A percentile compares a stretch with the other conserved stretches of the same genome.
These are phyloP conservation scores for Drosophila histrio DNA, from an alignment of 2,888 invertebrate genomes.

Conservation along the genomic window DNA sequence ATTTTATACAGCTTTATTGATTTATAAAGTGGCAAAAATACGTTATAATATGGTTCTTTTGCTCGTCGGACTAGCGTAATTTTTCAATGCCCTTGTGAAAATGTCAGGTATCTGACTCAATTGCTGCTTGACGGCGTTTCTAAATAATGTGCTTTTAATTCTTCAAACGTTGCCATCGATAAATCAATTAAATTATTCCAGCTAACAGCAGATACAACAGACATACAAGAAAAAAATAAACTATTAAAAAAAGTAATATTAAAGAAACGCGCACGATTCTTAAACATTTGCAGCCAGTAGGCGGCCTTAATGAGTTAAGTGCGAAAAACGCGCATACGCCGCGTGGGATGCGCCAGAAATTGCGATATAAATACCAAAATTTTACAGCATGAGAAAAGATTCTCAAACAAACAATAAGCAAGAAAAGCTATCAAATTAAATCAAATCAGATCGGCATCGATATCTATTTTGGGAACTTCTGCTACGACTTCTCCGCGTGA, in stretches of 20 bases:
- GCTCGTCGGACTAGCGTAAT: not conserved
- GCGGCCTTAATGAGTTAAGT: conserved; percentile 67
- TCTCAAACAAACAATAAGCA: conserved; percentile 19
- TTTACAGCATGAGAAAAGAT: conserved; percentile 52
- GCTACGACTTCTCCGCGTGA: not conserved
- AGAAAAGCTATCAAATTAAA: conserved; percentile 47
- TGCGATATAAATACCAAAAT: conserved; percentile 58
- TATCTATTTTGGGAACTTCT: conserved; percentile 27
- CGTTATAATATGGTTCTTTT: conserved; percentile 4
- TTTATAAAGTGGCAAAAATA: conserved; percentile 42
- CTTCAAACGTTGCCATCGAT: conserved; percentile 42
- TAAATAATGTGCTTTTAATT: conserved; percentile 55
- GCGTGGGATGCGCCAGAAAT: conserved; percentile 46
- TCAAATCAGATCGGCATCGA: conserved; percentile 34
- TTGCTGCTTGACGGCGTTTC: conserved; percentile 1
- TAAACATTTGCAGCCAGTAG: conserved; percentile 44
- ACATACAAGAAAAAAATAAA: conserved; percentile 13
- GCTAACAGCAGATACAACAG: conserved; percentile 12
- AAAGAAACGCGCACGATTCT: conserved; percentile 33
- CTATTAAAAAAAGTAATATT: conserved; percentile 29
- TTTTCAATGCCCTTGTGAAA: conserved; percentile 11
- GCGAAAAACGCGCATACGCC: conserved; percentile 69
- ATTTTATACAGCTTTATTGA: conserved; percentile 26
- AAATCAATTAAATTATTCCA: conserved; percentile 61
- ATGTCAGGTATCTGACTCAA: conserved; percentile 17